These are phyloP conservation scores for Crocodylus rhombifer DNA, from an alignment of 2,797 vertebrate species.

Conservation along the genomic window DNA sequence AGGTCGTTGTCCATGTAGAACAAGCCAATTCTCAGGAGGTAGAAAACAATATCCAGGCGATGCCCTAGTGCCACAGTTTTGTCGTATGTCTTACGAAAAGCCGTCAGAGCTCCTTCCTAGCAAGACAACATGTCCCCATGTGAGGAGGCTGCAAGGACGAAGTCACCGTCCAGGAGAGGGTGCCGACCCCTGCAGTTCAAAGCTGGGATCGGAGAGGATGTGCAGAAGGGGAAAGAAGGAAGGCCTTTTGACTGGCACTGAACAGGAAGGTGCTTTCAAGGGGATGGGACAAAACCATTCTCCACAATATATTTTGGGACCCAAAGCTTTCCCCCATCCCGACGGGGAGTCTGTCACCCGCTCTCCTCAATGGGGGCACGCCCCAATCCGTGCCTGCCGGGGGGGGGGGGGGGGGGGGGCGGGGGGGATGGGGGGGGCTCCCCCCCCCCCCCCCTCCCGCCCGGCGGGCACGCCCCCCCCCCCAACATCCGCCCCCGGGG, in stretches of 20 bases:
- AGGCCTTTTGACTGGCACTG: not conserved
- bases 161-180: not conserved
- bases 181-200: not conserved
- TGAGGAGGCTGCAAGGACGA: not conserved
- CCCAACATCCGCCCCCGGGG: too few species aligned
- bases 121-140: not conserved
- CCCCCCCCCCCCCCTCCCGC: too few species aligned
- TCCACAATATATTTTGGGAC: too few species aligned
- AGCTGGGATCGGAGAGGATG: not conserved
- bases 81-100: slow-evolving; percentile 97
- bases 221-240: not conserved
- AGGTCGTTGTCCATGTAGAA: slow-evolving; percentile 99
- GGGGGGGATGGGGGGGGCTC: too few species aligned
- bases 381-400: too few species aligned
- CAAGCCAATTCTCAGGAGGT: slow-evolving; percentile 94
- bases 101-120: slow-evolving; percentile 94
- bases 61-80: slow-evolving; percentile 98
- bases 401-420: too few species aligned
- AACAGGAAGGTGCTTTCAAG: too few species aligned
- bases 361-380: too few species aligned
- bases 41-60: slow-evolving; percentile 96
- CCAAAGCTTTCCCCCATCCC: too few species aligned
- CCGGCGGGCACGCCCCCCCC: too few species aligned
- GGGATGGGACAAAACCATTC: too few species aligned
- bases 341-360: too few species aligned